Base-by-base conservation (phyloP, 2,888 invertebrate species). In the Amphimallon solstitiale region DNA sequence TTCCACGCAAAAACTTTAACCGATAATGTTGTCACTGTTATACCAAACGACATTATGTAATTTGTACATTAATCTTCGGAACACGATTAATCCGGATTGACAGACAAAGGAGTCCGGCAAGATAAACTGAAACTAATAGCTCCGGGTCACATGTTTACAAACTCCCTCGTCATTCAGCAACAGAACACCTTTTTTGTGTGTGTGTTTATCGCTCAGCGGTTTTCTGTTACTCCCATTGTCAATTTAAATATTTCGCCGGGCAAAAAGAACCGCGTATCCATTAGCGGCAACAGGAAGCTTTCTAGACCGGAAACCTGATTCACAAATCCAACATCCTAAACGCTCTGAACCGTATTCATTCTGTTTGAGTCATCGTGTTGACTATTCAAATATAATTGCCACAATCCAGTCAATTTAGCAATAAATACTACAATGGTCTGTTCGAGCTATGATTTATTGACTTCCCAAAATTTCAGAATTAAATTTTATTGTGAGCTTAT, bases 81-180 rank as follows among this genome's bases (percentile, higher is more conserved):
- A 49, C 49, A 49, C 29, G 49, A 49, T 49, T 49, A 49, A 49
- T 49, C 49, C 49, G 49, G 34, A 49, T 49, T 49, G 49, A 29
- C 49, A 29, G 49, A 49, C 34, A 49, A 49, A 49, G 49, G 49
- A 49, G 49, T 7, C 29, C 23, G 49, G 29, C 49, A 49, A 49
- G 49, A 49, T 49, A 49, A 49, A 49, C 49, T 14, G 49, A 49
- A 49, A 49, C 49, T 49, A 49, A 49, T 49, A 49, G 49, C 49
- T 49, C 29, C 23, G 49, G 49, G 49, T 49, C 49, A 49, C 49
- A 49, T 49, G 49, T 49, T 49, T 49, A 49, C 49, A 23, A 14
- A 49, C 23, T 49, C 23, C 14, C 34, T 14, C 12, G 9, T 29
- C 29, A 49, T 49, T 29, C 29, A 29, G 29, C 49, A n/a, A 29